Evolutionary conservation across 2,797 vertebrate species (phyloP).

Genomic region (Periparus ater): DNA sequence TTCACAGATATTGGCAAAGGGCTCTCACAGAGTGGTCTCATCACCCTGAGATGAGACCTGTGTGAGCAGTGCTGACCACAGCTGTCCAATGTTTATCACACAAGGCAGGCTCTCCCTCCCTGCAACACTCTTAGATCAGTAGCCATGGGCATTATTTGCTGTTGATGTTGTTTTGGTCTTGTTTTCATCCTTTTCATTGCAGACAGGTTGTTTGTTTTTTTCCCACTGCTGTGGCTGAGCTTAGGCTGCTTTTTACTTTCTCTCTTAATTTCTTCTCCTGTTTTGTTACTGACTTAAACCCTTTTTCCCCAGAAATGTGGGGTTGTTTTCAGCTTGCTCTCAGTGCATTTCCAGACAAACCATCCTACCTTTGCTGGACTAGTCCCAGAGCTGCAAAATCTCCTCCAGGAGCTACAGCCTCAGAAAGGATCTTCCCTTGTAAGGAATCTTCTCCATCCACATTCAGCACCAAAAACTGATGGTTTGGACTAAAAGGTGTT

Average conservation of each 20-base stretch:
- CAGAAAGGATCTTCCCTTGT: fast-evolving
- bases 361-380: background rate
- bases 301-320: background rate
- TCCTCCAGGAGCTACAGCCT: background rate
- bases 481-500: background rate
- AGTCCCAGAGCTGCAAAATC: background rate
- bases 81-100: background rate
- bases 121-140: background rate
- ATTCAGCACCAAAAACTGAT: background rate
- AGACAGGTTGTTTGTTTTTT: background rate
- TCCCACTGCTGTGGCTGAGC: background rate
- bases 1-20: background rate
- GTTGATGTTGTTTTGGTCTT: background rate
- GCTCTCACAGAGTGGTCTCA: background rate
- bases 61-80: background rate
- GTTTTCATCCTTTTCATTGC: background rate
- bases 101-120: background rate
- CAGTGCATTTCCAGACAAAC: background rate
- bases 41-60: background rate
- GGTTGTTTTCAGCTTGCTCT: background rate
- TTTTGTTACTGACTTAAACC: background rate
- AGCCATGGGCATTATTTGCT: background rate
- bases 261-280: background rate
- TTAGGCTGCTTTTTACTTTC: background rate
- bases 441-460: background rate